Base-by-base conservation (phyloP, 2,888 invertebrate species). In the Spodoptera picta region DNA sequence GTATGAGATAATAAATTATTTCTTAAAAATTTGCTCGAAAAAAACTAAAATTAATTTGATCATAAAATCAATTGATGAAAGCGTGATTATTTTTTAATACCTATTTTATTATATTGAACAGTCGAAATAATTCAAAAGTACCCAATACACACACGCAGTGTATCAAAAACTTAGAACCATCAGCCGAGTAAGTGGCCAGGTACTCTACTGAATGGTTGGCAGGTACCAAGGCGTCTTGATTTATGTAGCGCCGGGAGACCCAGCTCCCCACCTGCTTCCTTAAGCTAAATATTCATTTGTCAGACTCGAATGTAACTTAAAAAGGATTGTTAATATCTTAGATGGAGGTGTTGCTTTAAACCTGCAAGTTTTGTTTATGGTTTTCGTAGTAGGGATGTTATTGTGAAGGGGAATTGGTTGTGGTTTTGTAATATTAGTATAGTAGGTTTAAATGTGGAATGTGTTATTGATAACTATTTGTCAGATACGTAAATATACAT, bases 311-410 rank as follows among this genome's bases (percentile, higher is more conserved):
- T 88, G 90, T 86, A 89, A 91, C 83, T 91, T 91, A 87, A 89
- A 92, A 92, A 92, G 92, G 92, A 92, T 92, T 90, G 91, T 87
- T 92, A 91, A 92, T 92, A 90, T 91, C 89, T 91, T 85, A 90
- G 89, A 91, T 91, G 91, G 91, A 87, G 83, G 36, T 36, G 89
- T 73, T 68, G 49, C 58, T 86, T 83, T 63, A 81, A 83, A 79
- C 82, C 75, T 75, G 55, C 74, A 79, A 69, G 81, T 85, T 83
- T 87, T 88, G 88, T 89, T 89, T 89, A 86, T 80, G 82, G 76
- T 73, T 81, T 74, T 60, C 76, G 68, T 9, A 6, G 36, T 36
- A 36, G 36, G 36, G 36, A 9, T 5, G 36, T 36, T 31, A 77
- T 66, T 54, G 65, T 63, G 63, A 52, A 51, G 50, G 27, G 47